Conservation (phyloP, 2,113 vertebrate species). For the Alaudala cheleensis region DNA sequence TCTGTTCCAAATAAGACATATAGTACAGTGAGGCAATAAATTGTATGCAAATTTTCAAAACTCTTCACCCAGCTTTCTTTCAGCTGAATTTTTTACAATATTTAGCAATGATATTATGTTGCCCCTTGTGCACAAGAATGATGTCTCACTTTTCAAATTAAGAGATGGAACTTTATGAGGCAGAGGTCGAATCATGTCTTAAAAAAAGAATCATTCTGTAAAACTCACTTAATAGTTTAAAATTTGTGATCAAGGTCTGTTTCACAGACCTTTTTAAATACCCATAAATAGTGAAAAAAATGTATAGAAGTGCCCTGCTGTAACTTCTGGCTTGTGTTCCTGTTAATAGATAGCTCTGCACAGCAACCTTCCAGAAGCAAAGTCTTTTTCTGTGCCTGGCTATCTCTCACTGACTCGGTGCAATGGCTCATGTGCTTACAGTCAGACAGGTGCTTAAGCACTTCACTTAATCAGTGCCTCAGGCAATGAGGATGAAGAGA, state of each 20-base stretch:
- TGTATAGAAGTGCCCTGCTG: background rate
- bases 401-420: background rate
- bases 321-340: background rate
- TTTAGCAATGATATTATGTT: background rate
- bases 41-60: background rate
- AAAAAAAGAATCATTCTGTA: background rate
- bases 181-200: background rate
- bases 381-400: background rate
- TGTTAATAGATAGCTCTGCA: background rate
- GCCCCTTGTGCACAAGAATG: background rate
- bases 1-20: background rate
- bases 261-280: background rate
- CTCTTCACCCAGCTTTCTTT: background rate
- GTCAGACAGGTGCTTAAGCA: constrained; percentile 2
- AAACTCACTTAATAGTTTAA: background rate
- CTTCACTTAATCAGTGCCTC: background rate
- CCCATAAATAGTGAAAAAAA: background rate
- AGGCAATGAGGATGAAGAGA: background rate
- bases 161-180: background rate
- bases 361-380: background rate
- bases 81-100: background rate
- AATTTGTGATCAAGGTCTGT: background rate
- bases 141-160: background rate
- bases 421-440: background rate
- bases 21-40: background rate